Conservation (phyloP, 2,888 invertebrate species). For the Hipparchia semele region DNA sequence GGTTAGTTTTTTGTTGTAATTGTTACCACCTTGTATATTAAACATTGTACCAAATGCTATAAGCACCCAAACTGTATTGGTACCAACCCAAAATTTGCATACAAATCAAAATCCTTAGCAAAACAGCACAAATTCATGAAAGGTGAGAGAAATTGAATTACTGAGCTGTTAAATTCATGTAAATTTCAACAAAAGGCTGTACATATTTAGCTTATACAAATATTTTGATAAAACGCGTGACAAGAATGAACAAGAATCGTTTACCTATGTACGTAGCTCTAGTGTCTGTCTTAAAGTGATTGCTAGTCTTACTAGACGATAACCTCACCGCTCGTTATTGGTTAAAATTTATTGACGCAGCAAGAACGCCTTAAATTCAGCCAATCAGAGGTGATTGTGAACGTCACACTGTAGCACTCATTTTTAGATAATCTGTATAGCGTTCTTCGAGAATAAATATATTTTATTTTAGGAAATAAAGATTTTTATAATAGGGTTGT, state of each 20-base stretch:
- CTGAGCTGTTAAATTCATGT: constrained; percentile 8
- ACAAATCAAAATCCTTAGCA: constrained; percentile 4
- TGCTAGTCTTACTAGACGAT: too few relatives aligned
- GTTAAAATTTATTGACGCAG: too few relatives aligned
- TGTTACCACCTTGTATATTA: not conserved
- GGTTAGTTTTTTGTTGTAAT: not conserved
- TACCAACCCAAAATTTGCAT: constrained; percentile 4
- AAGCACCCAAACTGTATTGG: not conserved
- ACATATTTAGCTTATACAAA: not conserved
- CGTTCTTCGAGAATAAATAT: too few relatives aligned
- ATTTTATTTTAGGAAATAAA: too few relatives aligned
- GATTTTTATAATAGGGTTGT: too few relatives aligned
- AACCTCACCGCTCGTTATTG: too few relatives aligned
- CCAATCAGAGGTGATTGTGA: too few relatives aligned
- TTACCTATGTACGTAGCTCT: too few relatives aligned
- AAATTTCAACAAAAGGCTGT: not conserved
- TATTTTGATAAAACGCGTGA: not conserved
- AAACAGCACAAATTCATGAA: constrained; percentile 9
- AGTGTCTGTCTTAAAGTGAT: too few relatives aligned
- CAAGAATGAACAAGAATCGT: not conserved
- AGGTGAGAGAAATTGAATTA: constrained; percentile 2
- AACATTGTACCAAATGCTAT: not conserved
- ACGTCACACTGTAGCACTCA: too few relatives aligned
- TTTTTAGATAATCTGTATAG: too few relatives aligned
- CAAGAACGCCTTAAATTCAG: too few relatives aligned